phyloP scores from a whole-genome alignment of 2,888 invertebrate genomes.

The Spisula solida region DNA sequence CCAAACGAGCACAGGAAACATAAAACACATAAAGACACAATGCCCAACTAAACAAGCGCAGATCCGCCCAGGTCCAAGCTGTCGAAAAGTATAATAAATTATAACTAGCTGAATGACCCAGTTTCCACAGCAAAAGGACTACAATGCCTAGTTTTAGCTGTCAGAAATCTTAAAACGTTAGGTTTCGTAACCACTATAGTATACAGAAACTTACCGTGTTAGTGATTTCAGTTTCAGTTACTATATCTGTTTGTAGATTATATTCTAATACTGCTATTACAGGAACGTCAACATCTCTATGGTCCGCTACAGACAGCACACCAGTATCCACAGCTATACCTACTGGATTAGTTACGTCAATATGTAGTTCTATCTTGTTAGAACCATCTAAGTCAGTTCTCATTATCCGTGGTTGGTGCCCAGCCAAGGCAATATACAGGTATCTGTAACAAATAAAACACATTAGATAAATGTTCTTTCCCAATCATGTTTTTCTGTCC shows the following conservation, averaged over 20 bases:
- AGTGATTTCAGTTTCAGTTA: background rate
- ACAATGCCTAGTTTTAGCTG: too few species aligned
- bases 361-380: constrained; percentile 48
- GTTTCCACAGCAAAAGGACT: too few species aligned
- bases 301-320: constrained; percentile 73
- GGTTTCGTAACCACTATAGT: too few species aligned
- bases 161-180: too few species aligned
- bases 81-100: too few species aligned
- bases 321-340: constrained; percentile 75
- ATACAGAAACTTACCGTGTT: constrained; percentile 15
- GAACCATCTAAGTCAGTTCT: constrained; percentile 81
- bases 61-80: too few species aligned
- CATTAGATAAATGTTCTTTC: background rate
- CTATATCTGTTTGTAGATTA: background rate
- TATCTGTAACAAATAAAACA: constrained; percentile 72
- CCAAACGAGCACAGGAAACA: too few species aligned
- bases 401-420: constrained; percentile 75
- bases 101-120: too few species aligned
- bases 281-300: background rate
- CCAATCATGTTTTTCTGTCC: too few species aligned
- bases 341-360: constrained; percentile 79
- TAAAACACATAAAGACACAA: too few species aligned
- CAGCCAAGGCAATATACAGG: constrained; percentile 83
- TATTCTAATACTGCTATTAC: constrained; percentile 20
- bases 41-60: too few species aligned